Evolutionary conservation across 2,888 invertebrate species (phyloP).

Genomic region (Opisthograptis luteolata): DNA sequence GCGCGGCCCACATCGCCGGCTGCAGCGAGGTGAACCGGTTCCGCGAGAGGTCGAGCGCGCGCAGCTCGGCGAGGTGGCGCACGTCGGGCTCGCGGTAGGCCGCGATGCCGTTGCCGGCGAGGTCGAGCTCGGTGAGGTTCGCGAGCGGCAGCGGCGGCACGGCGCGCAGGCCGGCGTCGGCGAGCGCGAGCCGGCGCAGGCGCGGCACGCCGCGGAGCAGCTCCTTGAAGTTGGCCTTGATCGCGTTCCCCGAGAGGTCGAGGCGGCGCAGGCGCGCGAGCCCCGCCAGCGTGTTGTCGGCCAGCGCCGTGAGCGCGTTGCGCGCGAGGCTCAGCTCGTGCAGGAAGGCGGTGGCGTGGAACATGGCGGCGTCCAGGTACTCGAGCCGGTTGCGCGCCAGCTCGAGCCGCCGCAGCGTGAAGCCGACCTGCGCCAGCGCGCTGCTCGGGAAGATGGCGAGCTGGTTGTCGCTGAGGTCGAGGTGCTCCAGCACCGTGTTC

Average conservation of each 20-base stretch:
- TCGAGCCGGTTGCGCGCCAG: slow-evolving; percentile 90
- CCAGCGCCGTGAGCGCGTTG: slow-evolving; percentile 90
- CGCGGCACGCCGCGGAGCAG: slow-evolving; percentile 91
- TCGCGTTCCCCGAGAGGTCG: slow-evolving; percentile 89
- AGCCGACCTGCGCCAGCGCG: slow-evolving; percentile 89
- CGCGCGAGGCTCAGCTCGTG: slow-evolving; percentile 88
- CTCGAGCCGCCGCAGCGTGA: slow-evolving; percentile 89
- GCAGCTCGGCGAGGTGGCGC: slow-evolving; percentile 85
- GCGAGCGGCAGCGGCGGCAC: slow-evolving; percentile 87
- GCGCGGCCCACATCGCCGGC: slow-evolving; percentile 86
- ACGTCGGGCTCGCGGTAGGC: slow-evolving; percentile 86
- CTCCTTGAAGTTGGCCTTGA: slow-evolving; percentile 92
- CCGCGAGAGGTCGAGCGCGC: slow-evolving; percentile 87
- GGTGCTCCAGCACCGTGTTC: slow-evolving; percentile 89
- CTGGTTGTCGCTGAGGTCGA: slow-evolving; percentile 89
- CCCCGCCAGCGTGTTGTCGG: slow-evolving; percentile 92
- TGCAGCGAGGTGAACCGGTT: slow-evolving; percentile 89
- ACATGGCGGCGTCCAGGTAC: slow-evolving; percentile 92
- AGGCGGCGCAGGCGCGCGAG: slow-evolving; percentile 88
- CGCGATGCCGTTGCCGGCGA: slow-evolving; percentile 88
- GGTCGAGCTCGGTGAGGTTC: slow-evolving; percentile 88
- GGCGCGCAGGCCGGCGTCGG: slow-evolving; percentile 87
- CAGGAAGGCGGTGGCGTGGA: slow-evolving; percentile 86
- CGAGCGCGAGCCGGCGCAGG: slow-evolving; percentile 87
- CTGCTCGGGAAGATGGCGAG: slow-evolving; percentile 89